phyloP scores from a whole-genome alignment of 2,888 invertebrate species.

The Schizaphis graminum region DNA sequence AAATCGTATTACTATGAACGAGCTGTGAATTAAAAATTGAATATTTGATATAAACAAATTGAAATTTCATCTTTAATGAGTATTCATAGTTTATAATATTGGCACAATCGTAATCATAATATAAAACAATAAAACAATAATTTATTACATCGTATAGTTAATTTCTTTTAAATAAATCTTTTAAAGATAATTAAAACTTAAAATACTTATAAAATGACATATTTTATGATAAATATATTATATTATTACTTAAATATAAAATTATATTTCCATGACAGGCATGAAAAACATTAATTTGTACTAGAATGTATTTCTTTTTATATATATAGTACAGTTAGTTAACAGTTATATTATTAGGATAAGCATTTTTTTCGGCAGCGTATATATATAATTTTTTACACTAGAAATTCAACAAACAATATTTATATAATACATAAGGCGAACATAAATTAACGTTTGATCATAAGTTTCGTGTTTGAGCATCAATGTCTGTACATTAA shows the following conservation, averaged over 20 bases:
- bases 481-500: neutral
- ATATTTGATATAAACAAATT: neutral
- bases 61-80: neutral
- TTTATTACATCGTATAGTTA: constrained; percentile 34
- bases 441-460: constrained; percentile 42
- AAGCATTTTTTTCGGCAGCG: constrained; percentile 36
- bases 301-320: constrained; percentile 50
- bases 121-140: constrained; percentile 55
- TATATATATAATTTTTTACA: constrained; percentile 4
- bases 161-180: constrained; percentile 38
- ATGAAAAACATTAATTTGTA: constrained; percentile 59
- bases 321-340: constrained; percentile 6
- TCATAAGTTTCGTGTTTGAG: constrained; percentile 50
- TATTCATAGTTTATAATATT: constrained; percentile 9
- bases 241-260: constrained; percentile 21
- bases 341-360: constrained; percentile 7
- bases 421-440: neutral
- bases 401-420: constrained; percentile 35
- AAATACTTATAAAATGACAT: constrained; percentile 23
- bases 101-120: constrained; percentile 26
- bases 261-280: neutral
- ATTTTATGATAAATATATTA: constrained; percentile 27
- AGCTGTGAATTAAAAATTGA: neutral
- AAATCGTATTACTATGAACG: neutral
- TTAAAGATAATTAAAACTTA: constrained; percentile 55